Conservation (phyloP, 2,113 vertebrate genomes). For the Neodontobutis hainanensis region DNA sequence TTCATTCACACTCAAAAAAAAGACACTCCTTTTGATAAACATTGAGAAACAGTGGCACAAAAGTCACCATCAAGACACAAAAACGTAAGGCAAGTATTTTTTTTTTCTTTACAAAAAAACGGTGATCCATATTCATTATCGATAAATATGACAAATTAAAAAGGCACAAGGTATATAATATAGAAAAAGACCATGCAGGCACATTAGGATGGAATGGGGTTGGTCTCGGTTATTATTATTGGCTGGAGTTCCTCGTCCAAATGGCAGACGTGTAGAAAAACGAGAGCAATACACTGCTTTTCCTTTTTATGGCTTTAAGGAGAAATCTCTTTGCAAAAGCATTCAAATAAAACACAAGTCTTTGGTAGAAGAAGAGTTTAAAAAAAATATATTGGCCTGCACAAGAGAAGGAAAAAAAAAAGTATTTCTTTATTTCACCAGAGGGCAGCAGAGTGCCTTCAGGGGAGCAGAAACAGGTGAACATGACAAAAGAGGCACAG, state of each 20-base stretch:
- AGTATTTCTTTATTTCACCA: slow-evolving; percentile 34
- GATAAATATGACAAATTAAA: slow-evolving; percentile 72
- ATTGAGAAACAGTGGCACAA: slow-evolving; percentile 67
- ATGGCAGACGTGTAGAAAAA: slow-evolving; percentile 23
- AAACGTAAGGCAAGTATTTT: slow-evolving; percentile 73
- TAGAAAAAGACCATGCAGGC: slow-evolving; percentile 74
- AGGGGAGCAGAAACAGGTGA: slow-evolving; percentile 26
- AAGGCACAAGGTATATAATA: slow-evolving; percentile 75
- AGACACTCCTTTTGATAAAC: slow-evolving; percentile 57
- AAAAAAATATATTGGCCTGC: slow-evolving; percentile 38
- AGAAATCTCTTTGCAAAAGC: slow-evolving; percentile 22
- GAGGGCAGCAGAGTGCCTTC: slow-evolving; percentile 57
- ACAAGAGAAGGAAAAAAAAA: background rate
- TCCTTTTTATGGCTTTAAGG: slow-evolving; percentile 50
- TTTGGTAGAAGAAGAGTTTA: slow-evolving; percentile 52
- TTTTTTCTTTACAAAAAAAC: slow-evolving; percentile 58
- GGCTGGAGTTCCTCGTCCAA: slow-evolving; percentile 14
- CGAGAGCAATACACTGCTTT: slow-evolving; percentile 24
- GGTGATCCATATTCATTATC: slow-evolving; percentile 41
- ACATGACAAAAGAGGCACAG: slow-evolving; percentile 31
- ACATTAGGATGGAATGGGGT: slow-evolving; percentile 68
- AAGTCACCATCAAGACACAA: slow-evolving; percentile 67
- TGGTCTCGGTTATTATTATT: slow-evolving; percentile 43
- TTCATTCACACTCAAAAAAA: slow-evolving; percentile 68
- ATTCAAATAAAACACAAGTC: slow-evolving; percentile 29